A percentile compares a stretch with the other conserved stretches of the same genome.
These are phyloP conservation scores for Exocentrus adspersus DNA, from an alignment of 2,888 invertebrate species.

Conservation along the genomic window DNA sequence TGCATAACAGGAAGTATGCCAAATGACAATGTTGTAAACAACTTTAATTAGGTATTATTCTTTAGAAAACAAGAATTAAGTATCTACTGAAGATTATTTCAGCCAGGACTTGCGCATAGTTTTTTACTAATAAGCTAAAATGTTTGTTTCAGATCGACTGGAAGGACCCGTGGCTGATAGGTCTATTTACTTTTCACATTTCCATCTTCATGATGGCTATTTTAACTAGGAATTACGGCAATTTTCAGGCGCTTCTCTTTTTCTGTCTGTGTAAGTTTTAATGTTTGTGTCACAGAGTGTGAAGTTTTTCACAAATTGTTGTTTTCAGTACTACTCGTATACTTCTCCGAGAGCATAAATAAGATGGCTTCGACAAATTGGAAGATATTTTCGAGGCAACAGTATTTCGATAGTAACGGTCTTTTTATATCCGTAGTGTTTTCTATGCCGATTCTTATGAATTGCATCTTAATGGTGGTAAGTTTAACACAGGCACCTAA, in stretches of 20 bases:
- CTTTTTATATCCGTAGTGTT: conserved; percentile 93
- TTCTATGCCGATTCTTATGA: conserved; percentile 90
- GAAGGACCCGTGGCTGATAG: conserved; percentile 88
- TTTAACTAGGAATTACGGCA: conserved; percentile 85
- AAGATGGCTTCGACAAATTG: conserved; percentile 89
- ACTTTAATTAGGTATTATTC: too few relatives aligned
- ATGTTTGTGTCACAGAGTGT: conserved; percentile 2
- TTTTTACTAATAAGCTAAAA: too few relatives aligned
- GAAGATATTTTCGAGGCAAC: conserved; percentile 88
- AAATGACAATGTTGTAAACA: too few relatives aligned
- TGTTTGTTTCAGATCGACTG: conserved; percentile 86
- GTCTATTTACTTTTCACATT: conserved; percentile 79
- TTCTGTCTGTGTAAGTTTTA: conserved; percentile 78
- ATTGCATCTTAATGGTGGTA: conserved; percentile 95
- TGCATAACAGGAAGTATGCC: too few relatives aligned
- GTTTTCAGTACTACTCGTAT: conserved; percentile 83
- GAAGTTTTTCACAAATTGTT: not conserved
- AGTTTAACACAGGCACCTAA: too few relatives aligned
- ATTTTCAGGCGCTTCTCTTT: conserved; percentile 86
- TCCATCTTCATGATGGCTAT: conserved; percentile 81
- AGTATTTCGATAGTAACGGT: conserved; percentile 94
- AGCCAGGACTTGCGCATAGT: too few relatives aligned
- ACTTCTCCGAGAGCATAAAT: conserved; percentile 91
- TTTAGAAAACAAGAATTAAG: too few relatives aligned
- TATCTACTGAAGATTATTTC: too few relatives aligned